Evolutionary conservation across 2,113 vertebrate species (phyloP), one percentile per base, ranked within the genome.

Genomic region (Ailurus styani): DNA sequence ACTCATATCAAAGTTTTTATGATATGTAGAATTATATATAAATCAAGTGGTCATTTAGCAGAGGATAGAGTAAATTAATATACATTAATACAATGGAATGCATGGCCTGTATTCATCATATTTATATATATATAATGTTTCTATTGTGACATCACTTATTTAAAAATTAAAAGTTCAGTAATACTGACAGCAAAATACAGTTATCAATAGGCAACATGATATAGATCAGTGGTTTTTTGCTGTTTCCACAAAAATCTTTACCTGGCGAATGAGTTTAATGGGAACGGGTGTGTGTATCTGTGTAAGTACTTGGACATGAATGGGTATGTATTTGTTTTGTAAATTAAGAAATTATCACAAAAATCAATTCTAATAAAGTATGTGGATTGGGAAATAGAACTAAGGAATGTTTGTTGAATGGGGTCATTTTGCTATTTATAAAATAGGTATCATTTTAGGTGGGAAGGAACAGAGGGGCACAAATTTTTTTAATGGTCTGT

Each of bases 41-140:
- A 90, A 15, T 1, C 6, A 84, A 34, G 1, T 27, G 42, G 1
- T 1, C 1, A 85, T 15, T 29, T 66, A 17, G 0, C 6, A 52
- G 4, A 75, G 8, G 34, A 70, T 2, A 70, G 14, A 50, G 62
- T 50, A 64, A 37, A 78, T 57, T 47, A 78, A 29, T 29, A 14
- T 50, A 27, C 13, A 27, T 68, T 14, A 84, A 52, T 37, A 29
- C 14, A 50, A 78, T 37, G 55, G 18, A 42, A 34, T 60, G 7
- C 3, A 45, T 25, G 11, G 47, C 27, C 50, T 42, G 3, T 47
- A 21, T 52, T 62, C n/a, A 79, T 25, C 37, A 8, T 60, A 60
- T 10, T 21, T 60, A 29, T 57, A 23, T 12, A 29, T 15, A 42
- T 21, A 68, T 37, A 20, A 12, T 54, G 15, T 54, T 78, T 62